Base-by-base conservation (phyloP, 2,113 vertebrate genomes). In the Stigmatopora nigra region DNA sequence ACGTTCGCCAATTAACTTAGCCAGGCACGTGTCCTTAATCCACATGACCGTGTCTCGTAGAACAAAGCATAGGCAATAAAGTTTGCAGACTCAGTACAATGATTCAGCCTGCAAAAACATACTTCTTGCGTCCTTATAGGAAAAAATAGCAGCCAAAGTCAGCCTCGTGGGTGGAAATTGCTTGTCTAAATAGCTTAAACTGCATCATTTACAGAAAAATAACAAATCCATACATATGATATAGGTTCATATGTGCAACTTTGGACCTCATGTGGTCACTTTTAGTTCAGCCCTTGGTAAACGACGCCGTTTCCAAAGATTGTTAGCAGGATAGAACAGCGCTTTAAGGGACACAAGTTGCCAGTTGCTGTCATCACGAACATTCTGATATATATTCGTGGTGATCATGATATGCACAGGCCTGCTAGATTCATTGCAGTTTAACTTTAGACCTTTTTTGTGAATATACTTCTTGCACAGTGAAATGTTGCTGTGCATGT, bases 51-150 rank as follows among this genome's bases (percentile, higher is more conserved):
- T 66, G 78, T 67, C 70, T 71, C 61, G 49, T 84, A 78, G 82
- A 82, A 41, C 64, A 68, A 64, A 78, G 70, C 75, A 61, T 69
- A 84, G 71, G 73, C 74, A 78, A 83, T 78, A 82, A 79, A 81
- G 68, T 68, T 4, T 19, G 73, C 74, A 75, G 67, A 70, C 71
- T 74, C 75, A 72, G 73, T 74, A 71, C 67, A 68, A 58, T 76
- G 82, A 80, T 79, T 83, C 70, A 77, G 76, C 53, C 65, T 78
- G 78, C 84, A 82, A 79, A 31, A 81, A 74, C 67, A 9, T 61
- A 70, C 74, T 72, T 73, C 46, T 82, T 75, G 73, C 64, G 72
- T 75, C 70, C 70, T 81, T 60, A 45, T 58, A 64, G 68, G 79
- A 70, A 63, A 71, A 81, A 80, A 81, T 72, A 82, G 76, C 74